Evolutionary conservation across 1,140 invertebrate genomes (phyloP).

Genomic region (Eufriesea mexicana): DNA sequence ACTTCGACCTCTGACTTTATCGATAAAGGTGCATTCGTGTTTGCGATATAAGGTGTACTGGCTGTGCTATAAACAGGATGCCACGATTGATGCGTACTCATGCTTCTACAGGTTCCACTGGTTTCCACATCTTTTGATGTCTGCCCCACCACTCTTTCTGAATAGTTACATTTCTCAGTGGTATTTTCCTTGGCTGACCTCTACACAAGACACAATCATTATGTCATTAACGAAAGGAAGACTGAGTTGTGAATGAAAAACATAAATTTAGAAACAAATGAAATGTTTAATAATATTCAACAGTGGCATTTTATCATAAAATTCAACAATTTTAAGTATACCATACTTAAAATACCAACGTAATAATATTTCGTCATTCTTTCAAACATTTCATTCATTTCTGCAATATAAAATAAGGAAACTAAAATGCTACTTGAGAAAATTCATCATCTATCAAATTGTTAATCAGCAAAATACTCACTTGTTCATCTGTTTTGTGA

Average conservation of each 20-base stretch:
- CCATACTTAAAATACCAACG: not conserved
- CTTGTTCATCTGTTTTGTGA: constrained; percentile 84
- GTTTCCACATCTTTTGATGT: constrained; percentile 91
- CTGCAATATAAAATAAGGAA: not conserved
- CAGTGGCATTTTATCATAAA: not conserved
- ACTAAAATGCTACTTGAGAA: not conserved
- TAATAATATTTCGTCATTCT: not conserved
- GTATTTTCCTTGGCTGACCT: constrained; percentile 56
- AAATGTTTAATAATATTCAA: constrained; percentile 11
- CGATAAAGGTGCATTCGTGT: not conserved
- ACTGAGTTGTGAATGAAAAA: constrained; percentile 47
- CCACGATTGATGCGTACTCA: constrained; percentile 47
- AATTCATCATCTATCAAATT: not conserved
- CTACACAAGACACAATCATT: constrained; percentile 43
- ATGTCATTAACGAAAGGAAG: constrained; percentile 58
- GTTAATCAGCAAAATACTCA: constrained; percentile 56
- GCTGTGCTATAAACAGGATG: constrained; percentile 38
- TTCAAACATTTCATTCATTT: constrained; percentile 41
- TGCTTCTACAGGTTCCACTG: constrained; percentile 83
- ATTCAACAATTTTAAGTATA: not conserved
- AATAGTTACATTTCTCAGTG: constrained; percentile 71
- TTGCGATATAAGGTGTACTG: not conserved
- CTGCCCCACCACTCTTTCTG: constrained; percentile 88
- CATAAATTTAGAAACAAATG: constrained; percentile 54
- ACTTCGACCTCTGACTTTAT: constrained; percentile 82